A percentile compares a stretch with the other conserved stretches of the same genome.
phyloP scores from a whole-genome alignment of 2,113 vertebrate species.

The Gnathonemus echidnorhynchus region DNA sequence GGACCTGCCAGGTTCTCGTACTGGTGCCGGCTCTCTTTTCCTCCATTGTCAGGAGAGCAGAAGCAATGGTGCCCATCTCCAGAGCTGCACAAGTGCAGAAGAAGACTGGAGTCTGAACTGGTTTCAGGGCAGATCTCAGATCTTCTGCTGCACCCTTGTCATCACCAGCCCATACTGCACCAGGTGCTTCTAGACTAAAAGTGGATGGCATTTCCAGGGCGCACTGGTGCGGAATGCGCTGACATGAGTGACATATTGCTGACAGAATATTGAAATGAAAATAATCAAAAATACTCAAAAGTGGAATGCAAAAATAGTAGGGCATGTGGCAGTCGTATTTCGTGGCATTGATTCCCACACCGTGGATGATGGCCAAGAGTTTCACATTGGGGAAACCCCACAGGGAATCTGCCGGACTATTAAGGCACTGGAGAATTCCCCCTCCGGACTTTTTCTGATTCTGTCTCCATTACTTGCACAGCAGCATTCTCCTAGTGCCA shows the following conservation, averaged over 20 bases:
- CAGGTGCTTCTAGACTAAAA: background rate
- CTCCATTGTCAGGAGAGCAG: constrained; percentile 9
- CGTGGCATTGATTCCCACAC: background rate
- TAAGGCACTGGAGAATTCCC: background rate
- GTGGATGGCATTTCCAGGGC: background rate
- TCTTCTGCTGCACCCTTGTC: background rate
- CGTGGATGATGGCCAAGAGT: background rate
- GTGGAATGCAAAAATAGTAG: too few species aligned
- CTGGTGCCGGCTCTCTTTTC: background rate
- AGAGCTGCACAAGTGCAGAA: constrained; percentile 19
- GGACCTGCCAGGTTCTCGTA: background rate
- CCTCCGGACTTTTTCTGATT: background rate
- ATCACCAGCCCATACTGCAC: background rate
- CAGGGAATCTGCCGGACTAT: background rate
- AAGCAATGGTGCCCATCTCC: constrained; percentile 26
- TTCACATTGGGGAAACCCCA: background rate
- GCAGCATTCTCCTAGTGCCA: background rate
- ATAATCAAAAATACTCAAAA: background rate
- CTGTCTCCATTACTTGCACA: background rate
- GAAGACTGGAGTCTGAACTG: background rate
- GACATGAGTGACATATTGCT: background rate
- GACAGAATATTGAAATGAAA: background rate
- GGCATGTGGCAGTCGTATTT: background rate
- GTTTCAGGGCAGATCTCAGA: background rate
- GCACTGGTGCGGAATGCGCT: background rate